Evolutionary conservation across 92 coral and sea anemone species (phyloP).

Genomic region (Parazoanthus swiftii): DNA sequence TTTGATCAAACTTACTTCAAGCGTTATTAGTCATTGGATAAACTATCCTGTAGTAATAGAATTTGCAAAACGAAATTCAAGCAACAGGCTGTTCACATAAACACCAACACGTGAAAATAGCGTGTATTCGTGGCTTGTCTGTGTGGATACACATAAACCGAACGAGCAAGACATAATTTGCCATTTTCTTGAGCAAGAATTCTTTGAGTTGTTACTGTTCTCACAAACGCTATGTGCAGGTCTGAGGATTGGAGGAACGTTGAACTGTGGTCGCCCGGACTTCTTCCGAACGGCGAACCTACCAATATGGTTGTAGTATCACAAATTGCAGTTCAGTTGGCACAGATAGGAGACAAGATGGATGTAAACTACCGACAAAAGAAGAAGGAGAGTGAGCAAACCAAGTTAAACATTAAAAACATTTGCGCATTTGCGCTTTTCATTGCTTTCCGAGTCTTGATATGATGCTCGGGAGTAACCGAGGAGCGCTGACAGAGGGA

Average conservation of each 20-base stretch:
- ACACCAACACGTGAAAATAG: constrained; percentile 11
- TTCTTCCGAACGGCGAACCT: constrained; percentile 52
- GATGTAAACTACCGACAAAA: constrained; percentile 68
- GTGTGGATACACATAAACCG: background rate
- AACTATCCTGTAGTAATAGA: background rate
- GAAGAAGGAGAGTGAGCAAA: constrained; percentile 58
- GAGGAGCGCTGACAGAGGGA: background rate
- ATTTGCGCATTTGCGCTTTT: constrained; percentile 74
- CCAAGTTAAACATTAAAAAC: constrained; percentile 59
- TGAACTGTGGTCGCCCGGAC: constrained; percentile 42
- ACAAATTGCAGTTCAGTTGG: constrained; percentile 80
- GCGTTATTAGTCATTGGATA: constrained; percentile 10
- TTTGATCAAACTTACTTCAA: constrained; percentile 9
- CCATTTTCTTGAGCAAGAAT: background rate
- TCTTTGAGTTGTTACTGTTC: background rate
- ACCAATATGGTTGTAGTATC: constrained; percentile 64
- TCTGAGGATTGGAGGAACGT: constrained; percentile 47
- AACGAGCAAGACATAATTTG: background rate
- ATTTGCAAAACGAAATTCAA: background rate
- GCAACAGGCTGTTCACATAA: constrained; percentile 3
- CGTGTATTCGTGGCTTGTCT: constrained; percentile 1
- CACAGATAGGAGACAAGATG: constrained; percentile 83
- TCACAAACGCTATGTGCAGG: constrained; percentile 59
- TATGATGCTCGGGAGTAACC: constrained; percentile 22
- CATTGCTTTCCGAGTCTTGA: constrained; percentile 65